Evolutionary conservation across 2,888 invertebrate species (phyloP), one percentile per base, ranked within the genome.

Genomic region (Lithophane ornitopus): DNA sequence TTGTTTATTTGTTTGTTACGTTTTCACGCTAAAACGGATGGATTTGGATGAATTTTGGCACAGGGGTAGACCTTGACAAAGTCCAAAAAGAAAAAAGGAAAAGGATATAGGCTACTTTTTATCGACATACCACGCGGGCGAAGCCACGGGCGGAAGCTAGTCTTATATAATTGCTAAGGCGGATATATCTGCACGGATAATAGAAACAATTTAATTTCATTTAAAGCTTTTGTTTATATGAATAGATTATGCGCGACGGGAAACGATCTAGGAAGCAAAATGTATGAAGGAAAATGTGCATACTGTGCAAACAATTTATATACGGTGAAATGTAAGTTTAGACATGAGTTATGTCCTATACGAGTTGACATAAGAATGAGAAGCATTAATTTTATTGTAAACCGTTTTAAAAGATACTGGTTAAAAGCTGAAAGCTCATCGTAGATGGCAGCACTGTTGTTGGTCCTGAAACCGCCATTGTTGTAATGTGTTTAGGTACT

Each of bases 361-460:
- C 4, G 22, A 8, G 26, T 63, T 19, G 19, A 26, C 7, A 26
- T 19, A 19, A 12, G 19, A 65, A 46, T 65, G 22, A 65, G 12
- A 46, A 65, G 19, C 44, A 26, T 44, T 63, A 0, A 26, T 44
- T 26, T 7, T 19, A 19, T 44, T 26, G 11, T 19, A 19, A 41
- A n/a, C n/a, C 3, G 46, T 14, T 66, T 46, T 46, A 22, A 34
- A 34, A 34, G 14, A 14, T 14, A 11, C 11, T 19, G 3, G 19
- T 65, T 39, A 7, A 41, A 65, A 65, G 44, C 7, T 63, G 26
- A 46, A 26, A 34, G 8, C 14, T 66, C 8, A 22, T 14, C 22
- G 49, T 49, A 49, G 66, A 14, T 49, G 49, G 66, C 66, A 66
- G 46, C 66, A 66, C 66, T 49, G 49, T 22, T 28, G 12, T 65